Evolutionary conservation across 2,888 invertebrate species (phyloP).

Genomic region (Acronicta leporina): DNA sequence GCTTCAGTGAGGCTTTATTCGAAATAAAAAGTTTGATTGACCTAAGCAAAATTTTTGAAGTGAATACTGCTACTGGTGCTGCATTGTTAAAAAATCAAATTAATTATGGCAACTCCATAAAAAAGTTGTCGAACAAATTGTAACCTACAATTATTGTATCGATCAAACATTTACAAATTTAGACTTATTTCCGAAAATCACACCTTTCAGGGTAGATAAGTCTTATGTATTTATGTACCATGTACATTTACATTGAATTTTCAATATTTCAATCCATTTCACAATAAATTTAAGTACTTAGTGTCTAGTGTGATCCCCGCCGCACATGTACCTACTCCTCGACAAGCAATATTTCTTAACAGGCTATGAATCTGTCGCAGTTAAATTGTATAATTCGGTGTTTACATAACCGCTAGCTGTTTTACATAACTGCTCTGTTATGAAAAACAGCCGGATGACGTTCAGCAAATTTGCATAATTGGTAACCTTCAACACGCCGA

Average conservation of each 20-base stretch:
- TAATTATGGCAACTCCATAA: too few relatives aligned
- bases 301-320: slow-evolving; percentile 34
- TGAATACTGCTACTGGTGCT: slow-evolving; percentile 3
- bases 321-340: slow-evolving; percentile 38
- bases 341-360: slow-evolving; percentile 17
- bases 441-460: too few relatives aligned
- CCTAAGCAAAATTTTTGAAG: not conserved
- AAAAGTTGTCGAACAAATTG: too few relatives aligned
- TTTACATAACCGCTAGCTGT: too few relatives aligned
- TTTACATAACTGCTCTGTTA: too few relatives aligned
- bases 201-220: slow-evolving; percentile 25
- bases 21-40: slow-evolving; percentile 28
- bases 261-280: too few relatives aligned
- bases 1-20: slow-evolving; percentile 21
- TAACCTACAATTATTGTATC: not conserved
- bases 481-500: too few relatives aligned
- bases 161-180: slow-evolving; percentile 33
- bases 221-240: slow-evolving; percentile 66
- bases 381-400: too few relatives aligned
- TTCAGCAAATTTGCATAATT: too few relatives aligned
- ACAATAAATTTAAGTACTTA: too few relatives aligned
- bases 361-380: too few relatives aligned
- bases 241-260: slow-evolving; percentile 63
- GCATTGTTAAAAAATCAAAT: not conserved
- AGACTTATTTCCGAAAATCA: slow-evolving; percentile 11